phyloP scores from a whole-genome alignment of 2,797 vertebrate genomes.

The Hyperoplus immaculatus region DNA sequence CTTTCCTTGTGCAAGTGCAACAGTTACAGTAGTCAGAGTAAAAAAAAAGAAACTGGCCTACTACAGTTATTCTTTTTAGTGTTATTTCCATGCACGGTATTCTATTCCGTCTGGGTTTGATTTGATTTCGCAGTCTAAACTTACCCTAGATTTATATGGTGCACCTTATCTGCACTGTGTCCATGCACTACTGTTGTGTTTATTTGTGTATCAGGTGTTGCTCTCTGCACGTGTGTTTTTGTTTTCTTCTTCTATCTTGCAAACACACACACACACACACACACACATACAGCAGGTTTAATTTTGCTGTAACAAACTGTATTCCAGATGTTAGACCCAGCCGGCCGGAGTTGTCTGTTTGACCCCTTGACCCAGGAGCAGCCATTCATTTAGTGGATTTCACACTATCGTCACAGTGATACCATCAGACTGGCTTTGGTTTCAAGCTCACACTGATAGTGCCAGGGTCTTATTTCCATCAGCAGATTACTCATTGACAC shows the following conservation, averaged over 20 bases:
- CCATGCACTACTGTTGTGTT: too few relatives aligned
- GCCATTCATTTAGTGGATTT: constrained; percentile 78
- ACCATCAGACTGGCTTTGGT: constrained; percentile 43
- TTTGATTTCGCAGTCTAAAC: too few relatives aligned
- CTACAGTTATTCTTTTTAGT: too few relatives aligned
- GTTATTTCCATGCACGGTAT: too few relatives aligned
- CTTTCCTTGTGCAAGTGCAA: constrained; percentile 37
- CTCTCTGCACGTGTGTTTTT: too few relatives aligned
- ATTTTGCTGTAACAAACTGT: constrained; percentile 57
- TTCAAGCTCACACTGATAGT: constrained; percentile 63
- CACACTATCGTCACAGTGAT: constrained; percentile 69
- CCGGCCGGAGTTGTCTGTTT: constrained; percentile 60
- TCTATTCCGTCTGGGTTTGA: too few relatives aligned
- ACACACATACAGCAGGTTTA: constrained; percentile 12
- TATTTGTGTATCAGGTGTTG: too few relatives aligned
- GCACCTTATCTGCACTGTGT: too few relatives aligned
- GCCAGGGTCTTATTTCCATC: constrained; percentile 65
- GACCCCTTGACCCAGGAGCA: constrained; percentile 76
- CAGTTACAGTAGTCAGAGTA: constrained; percentile 38
- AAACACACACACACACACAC: too few relatives aligned
- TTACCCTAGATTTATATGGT: too few relatives aligned
- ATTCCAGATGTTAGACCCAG: constrained; percentile 76
- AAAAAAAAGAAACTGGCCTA: constrained; percentile 56
- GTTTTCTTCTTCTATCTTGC: too few relatives aligned
- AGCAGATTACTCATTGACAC: constrained; percentile 17